phyloP scores from a whole-genome alignment of 2,113 vertebrate genomes.

The Mystacornis crossleyi region DNA sequence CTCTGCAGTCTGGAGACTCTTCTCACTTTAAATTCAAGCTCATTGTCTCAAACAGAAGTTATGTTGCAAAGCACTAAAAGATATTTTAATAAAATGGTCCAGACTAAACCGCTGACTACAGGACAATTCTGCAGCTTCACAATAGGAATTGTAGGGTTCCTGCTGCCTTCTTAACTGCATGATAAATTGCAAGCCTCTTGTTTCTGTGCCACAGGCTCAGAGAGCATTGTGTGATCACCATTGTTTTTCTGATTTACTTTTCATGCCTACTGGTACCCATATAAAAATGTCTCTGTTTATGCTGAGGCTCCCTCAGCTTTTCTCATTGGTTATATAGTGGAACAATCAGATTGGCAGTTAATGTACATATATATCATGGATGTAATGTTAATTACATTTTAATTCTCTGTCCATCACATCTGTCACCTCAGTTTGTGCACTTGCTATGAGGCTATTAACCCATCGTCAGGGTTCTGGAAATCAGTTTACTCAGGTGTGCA shows the following conservation, averaged over 20 bases:
- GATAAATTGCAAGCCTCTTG: slow-evolving; percentile 39
- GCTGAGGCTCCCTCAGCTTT: neutral
- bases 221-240: neutral
- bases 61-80: neutral
- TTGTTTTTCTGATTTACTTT: slow-evolving; percentile 30
- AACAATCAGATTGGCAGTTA: neutral
- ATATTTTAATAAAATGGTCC: neutral
- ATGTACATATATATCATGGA: neutral
- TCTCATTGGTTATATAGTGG: neutral
- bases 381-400: slow-evolving; percentile 1
- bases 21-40: neutral
- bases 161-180: slow-evolving; percentile 2
- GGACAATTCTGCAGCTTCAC: slow-evolving; percentile 16
- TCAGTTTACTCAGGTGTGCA: neutral
- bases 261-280: neutral
- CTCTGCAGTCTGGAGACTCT: neutral
- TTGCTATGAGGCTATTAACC: neutral
- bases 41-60: neutral
- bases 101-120: slow-evolving; percentile 34
- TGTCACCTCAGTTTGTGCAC: neutral
- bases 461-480: neutral
- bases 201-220: neutral
- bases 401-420: neutral
- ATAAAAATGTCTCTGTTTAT: neutral
- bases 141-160: neutral